Evolutionary conservation across 1,140 invertebrate genomes (phyloP), one percentile per base, ranked within the genome.

Genomic region (Drosophila miranda): DNA sequence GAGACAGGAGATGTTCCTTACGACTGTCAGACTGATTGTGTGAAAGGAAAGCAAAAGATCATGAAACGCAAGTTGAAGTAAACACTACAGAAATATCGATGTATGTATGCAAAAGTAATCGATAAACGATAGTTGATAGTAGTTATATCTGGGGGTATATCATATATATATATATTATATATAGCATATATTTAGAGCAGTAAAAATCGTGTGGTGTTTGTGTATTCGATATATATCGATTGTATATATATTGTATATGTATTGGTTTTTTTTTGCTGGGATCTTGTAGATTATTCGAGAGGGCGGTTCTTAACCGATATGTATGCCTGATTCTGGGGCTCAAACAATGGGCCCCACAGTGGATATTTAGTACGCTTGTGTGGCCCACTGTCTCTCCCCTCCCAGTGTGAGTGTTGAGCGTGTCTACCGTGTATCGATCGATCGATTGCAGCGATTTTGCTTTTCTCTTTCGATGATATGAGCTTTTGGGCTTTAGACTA

Each of bases 21-120:
- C 23, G 23, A 26, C 23, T 26, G 23, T 38, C 11, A 38, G 11
- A 14, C 19, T 44, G 6, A 51, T 57, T 71, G 54, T 75, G 60
- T 64, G 55, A 60, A 69, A 26, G 38, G 52, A 62, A 50, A 50
- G 55, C 26, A 60, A 69, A 58, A 52, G 44, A 49, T 50, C 43
- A 60, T 50, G 46, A 67, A 75, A 84, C 66, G 46, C 61, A 77
- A 69, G 57, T 74, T 74, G 58, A 74, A 76, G 69, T 69, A 84
- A 80, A 86, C 81, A 84, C 80, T 84, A 84, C 80, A 84, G 73
- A 84, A 84, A 84, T 38, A 84, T 38, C 34, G 34, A 38, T 86
- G 76, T 77, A 86, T 84, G 76, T 80, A 84, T 84, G 81, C 80
- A 84, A 83, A 79, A 75, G 48, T 68, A 3, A 56, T 68, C 19